These are phyloP conservation scores for Lucifuga dentata DNA, from an alignment of 2,113 vertebrate species.

Conservation along the genomic window DNA sequence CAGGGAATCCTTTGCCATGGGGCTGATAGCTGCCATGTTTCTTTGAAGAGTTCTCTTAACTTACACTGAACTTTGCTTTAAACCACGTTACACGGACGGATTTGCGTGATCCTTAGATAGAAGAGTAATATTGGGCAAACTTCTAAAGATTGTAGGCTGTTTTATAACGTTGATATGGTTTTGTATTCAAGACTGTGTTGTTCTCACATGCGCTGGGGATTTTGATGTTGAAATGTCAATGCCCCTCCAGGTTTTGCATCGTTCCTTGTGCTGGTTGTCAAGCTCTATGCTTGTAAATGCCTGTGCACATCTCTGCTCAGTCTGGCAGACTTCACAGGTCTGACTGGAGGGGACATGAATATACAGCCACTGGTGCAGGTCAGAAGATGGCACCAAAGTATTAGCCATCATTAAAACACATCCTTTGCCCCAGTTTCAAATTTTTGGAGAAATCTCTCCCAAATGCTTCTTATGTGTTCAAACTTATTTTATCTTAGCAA, in stretches of 20 bases:
- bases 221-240: conserved; percentile 65
- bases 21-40: conserved; percentile 32
- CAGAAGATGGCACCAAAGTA: conserved; percentile 72
- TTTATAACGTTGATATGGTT: conserved; percentile 69
- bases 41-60: conserved; percentile 58
- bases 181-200: conserved; percentile 66
- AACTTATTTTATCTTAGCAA: conserved; percentile 80
- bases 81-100: conserved; percentile 62
- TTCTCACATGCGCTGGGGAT: conserved; percentile 62
- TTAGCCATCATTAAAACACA: conserved; percentile 71
- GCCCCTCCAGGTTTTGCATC: conserved; percentile 71
- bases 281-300: conserved; percentile 73
- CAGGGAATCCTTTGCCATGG: conserved; percentile 34
- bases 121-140: conserved; percentile 61
- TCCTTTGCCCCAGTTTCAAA: conserved; percentile 67
- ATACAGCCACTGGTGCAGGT: conserved; percentile 69
- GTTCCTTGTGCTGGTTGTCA: conserved; percentile 67
- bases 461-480: conserved; percentile 79
- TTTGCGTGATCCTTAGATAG: conserved; percentile 53
- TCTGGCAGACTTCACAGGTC: conserved; percentile 54
- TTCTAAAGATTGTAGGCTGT: conserved; percentile 64
- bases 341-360: conserved; percentile 61
- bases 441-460: conserved; percentile 69
- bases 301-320: conserved; percentile 65
- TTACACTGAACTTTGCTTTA: conserved; percentile 68